Conservation (phyloP, 2,888 invertebrate species). For the Amblyjoppa fuscipennis region DNA sequence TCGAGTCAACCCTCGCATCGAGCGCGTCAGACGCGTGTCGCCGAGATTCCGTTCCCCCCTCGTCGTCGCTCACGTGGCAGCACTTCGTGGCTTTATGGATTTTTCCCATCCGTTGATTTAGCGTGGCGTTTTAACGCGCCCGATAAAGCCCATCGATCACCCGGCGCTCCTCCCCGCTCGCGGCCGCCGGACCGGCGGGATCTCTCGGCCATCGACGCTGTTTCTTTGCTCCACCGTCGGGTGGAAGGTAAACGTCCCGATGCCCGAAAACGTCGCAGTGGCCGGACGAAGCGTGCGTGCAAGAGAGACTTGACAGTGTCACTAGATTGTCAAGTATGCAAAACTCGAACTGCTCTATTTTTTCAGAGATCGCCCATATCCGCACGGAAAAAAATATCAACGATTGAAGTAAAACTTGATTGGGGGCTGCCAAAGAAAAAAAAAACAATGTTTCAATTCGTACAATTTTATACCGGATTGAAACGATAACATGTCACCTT, state of each 20-base stretch:
- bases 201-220: not conserved
- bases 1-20: not conserved
- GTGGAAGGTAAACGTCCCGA: not conserved
- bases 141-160: slow-evolving; percentile 41
- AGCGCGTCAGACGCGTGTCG: slow-evolving; percentile 9
- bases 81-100: slow-evolving; percentile 26
- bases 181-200: not conserved
- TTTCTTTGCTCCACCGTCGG: not conserved
- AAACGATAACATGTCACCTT: too few species aligned
- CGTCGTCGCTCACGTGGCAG: not conserved
- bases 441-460: too few species aligned
- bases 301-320: too few species aligned
- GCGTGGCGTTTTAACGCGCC: slow-evolving; percentile 32
- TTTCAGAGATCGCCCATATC: not conserved
- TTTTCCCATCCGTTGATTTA: slow-evolving; percentile 31
- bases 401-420: too few species aligned
- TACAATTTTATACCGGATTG: too few species aligned
- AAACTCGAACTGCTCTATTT: not conserved
- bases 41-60: slow-evolving; percentile 1
- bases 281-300: too few species aligned
- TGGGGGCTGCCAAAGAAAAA: too few species aligned
- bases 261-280: too few species aligned
- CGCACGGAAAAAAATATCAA: too few species aligned
- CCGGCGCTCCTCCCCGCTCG: not conserved
- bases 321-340: not conserved